Conservation (phyloP, 2,113 vertebrate genomes). For the Clarias macrocephalus region DNA sequence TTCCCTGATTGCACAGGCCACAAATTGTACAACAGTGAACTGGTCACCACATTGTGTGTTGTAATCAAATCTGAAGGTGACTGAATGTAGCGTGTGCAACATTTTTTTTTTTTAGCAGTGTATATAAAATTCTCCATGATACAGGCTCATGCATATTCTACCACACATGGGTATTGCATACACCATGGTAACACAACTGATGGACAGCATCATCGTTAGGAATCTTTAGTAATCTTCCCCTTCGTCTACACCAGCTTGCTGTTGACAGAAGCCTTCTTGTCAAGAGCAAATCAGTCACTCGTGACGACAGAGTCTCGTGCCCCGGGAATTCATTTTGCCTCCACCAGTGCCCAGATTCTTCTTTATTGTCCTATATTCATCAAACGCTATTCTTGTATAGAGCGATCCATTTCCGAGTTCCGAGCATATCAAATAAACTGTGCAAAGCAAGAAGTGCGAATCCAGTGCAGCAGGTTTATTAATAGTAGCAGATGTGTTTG, state of each 20-base stretch:
- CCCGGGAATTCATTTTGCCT: constrained; percentile 41
- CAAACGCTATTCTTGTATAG: constrained; percentile 28
- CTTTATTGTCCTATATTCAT: constrained; percentile 51
- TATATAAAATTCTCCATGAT: no score
- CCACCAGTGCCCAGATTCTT: constrained; percentile 32
- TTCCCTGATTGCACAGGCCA: no score
- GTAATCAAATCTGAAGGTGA: no score
- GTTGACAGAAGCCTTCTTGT: constrained; percentile 45
- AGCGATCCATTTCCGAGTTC: constrained; percentile 20
- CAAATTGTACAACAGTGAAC: no score
- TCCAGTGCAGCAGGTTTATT: neutral
- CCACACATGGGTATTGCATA: neutral
- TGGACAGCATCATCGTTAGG: neutral
- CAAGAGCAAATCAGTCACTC: constrained; percentile 54
- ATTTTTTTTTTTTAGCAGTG: no score
- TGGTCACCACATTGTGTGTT: no score
- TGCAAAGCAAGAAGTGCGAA: neutral
- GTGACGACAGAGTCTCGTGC: constrained; percentile 39
- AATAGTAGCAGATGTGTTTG: neutral
- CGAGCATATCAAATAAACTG: constrained; percentile 39
- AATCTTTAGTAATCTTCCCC: constrained; percentile 21
- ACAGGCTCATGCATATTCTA: neutral
- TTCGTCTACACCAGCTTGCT: constrained; percentile 32
- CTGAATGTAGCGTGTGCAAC: no score
- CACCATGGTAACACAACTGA: neutral